Conservation (phyloP, 2,797 vertebrate species). For the Centroberyx gerrardi region DNA sequence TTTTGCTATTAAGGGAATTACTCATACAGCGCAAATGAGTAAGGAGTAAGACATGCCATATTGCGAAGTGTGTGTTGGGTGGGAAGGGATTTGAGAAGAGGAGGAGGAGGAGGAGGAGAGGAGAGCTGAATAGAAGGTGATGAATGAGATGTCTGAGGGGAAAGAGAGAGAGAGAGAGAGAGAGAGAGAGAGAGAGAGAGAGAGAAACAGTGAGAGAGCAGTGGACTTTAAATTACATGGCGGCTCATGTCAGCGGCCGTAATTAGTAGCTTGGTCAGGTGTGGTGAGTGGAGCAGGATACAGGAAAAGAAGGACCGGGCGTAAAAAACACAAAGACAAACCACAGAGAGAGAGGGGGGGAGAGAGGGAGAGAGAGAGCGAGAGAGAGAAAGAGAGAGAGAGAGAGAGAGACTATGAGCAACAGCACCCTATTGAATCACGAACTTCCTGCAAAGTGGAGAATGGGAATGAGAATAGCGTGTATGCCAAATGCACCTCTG, state of each 20-base stretch:
- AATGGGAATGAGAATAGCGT: constrained; percentile 43
- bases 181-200: constrained; percentile 1
- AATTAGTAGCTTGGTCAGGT: constrained; percentile 83
- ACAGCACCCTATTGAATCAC: constrained; percentile 16
- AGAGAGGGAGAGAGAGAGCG: constrained; percentile 3
- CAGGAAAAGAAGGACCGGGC: constrained; percentile 47
- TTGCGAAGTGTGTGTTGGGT: constrained; percentile 39
- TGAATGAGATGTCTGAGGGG: constrained; percentile 81
- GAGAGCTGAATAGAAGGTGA: constrained; percentile 74
- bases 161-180: constrained; percentile 35
- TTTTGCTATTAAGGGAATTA: constrained; percentile 55
- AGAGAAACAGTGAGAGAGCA: constrained; percentile 60
- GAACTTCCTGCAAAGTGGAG: constrained; percentile 40
- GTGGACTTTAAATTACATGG: constrained; percentile 81
- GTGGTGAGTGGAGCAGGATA: constrained; percentile 80
- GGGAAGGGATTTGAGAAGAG: constrained; percentile 56
- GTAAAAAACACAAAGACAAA: constrained; percentile 20
- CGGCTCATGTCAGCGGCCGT: constrained; percentile 77
- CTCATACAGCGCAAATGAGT: constrained; percentile 51
- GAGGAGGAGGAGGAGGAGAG: constrained; percentile 39
- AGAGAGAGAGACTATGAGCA: constrained; percentile 15
- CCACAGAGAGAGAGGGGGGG: constrained; percentile 37
- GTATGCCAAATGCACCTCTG: not conserved
- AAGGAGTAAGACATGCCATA: constrained; percentile 58
- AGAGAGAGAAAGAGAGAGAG: constrained; percentile 3